These are phyloP conservation scores for Myzus persicae DNA, from an alignment of 1,140 invertebrate genomes.

Conservation along the genomic window DNA sequence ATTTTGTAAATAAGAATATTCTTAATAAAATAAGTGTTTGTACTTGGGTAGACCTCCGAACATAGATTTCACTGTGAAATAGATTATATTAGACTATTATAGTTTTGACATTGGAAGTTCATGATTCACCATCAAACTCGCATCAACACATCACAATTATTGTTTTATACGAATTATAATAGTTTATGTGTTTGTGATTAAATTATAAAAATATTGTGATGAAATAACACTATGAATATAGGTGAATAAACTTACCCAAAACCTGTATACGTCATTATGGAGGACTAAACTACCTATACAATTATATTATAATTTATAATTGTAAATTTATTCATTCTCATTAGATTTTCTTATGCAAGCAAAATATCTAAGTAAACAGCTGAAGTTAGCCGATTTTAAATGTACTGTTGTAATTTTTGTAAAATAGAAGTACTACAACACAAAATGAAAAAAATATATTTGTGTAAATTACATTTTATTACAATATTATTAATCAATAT, in stretches of 20 bases:
- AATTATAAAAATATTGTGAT: not conserved
- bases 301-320: too few species aligned
- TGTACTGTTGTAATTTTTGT: too few species aligned
- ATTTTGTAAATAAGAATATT: not conserved
- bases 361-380: too few species aligned
- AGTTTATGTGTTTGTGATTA: not conserved
- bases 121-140: not conserved
- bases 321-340: too few species aligned
- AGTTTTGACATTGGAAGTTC: fast-evolving
- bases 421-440: not conserved
- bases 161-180: not conserved
- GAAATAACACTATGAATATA: not conserved
- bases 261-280: not conserved
- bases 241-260: not conserved
- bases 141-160: not conserved
- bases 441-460: not conserved
- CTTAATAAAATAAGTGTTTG: too few species aligned
- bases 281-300: not conserved
- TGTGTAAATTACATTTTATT: not conserved
- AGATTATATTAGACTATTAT: not conserved
- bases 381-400: too few species aligned
- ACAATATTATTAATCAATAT: not conserved
- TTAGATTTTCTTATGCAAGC: too few species aligned
- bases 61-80: not conserved
- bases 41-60: too few species aligned